Base-by-base conservation (phyloP, 37 sponge, comb jelly and placozoan species). In the Beroe forskalii region DNA sequence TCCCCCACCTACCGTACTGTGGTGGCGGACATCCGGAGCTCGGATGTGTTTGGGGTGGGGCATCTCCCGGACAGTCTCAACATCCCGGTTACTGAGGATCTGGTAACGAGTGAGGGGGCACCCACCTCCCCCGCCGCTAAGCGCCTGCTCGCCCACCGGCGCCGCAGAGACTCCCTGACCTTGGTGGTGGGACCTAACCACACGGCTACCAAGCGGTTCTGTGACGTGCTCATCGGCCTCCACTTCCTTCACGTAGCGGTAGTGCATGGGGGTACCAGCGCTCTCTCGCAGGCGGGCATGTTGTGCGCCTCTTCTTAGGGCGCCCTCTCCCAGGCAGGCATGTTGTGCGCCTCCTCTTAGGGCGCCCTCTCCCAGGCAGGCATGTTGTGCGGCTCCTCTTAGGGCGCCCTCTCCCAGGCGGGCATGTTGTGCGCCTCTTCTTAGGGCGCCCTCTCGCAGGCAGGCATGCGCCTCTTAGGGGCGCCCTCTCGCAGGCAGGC, bases 201-300 rank as follows among this genome's bases (percentile, higher is more conserved):
- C 24, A 38, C 38, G 1, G 86, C 86, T 25, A 80, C 48, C 3
- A 12, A 30, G 86, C 40, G 17, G 55, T 80, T 80, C 42, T 80
- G 86, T 80, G 35, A 80, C 28, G n/a, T 41, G 55, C 40, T 80
- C 22, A 80, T 80, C 24, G 55, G 55, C 14, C 55, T 80, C 3
- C 86, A 80, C 27, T 80, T 80, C 31, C 30, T 80, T 25, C 86
- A 80, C 28, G 86, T 80, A 37, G 86, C 86, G n/a, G 2, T 32
- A 6, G 55, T 80, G 42, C 86, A 80, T 25, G 86, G 86, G 23
- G 86, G 86, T 14, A 44, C 86, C 4, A 80, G 86, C 31, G 86
- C 86, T 6, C 48, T 80, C 28, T 80, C 86, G 12, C 86, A 80
- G 86, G 86, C 86, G 8, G 86, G 86, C 27, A 80, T 80, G 86